These are phyloP conservation scores for Acanthornis magna DNA, from an alignment of 2,797 vertebrate genomes.

Conservation along the genomic window DNA sequence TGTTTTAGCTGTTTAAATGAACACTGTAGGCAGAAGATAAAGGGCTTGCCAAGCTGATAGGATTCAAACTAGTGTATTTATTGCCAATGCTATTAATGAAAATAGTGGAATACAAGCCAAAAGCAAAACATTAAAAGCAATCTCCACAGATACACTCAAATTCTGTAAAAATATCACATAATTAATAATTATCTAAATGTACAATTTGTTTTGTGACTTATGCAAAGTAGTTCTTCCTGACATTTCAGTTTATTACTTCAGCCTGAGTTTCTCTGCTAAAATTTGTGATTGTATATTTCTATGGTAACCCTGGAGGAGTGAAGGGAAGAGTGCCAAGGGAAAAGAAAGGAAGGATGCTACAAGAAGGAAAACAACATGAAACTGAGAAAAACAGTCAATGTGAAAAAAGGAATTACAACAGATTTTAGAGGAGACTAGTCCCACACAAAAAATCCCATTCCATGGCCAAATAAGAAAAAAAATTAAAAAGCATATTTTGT, in stretches of 20 bases:
- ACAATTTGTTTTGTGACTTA: constrained; percentile 16
- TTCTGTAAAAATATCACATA: background rate
- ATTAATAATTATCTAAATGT: constrained; percentile 40
- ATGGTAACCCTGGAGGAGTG: constrained; percentile 36
- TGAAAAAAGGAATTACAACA: background rate
- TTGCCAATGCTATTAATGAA: background rate
- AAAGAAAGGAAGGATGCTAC: background rate
- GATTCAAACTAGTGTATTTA: background rate
- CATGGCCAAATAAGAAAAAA: background rate
- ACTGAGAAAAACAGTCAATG: background rate
- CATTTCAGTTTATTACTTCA: constrained; percentile 33
- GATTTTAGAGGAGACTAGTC: background rate
- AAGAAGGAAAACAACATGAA: constrained; percentile 35
- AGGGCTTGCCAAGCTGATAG: background rate
- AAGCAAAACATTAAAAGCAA: background rate
- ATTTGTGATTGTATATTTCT: constrained; percentile 30
- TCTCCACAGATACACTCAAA: background rate
- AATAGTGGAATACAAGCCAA: background rate
- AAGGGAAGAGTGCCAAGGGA: constrained; percentile 20
- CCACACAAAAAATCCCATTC: background rate
- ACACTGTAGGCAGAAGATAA: constrained; percentile 20
- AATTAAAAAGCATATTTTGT: background rate
- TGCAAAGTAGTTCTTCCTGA: background rate
- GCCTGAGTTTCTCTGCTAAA: background rate
- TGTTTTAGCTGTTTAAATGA: constrained; percentile 10